Base-by-base conservation (phyloP, 1,140 invertebrate species). In the Drosophila micromelanica region DNA sequence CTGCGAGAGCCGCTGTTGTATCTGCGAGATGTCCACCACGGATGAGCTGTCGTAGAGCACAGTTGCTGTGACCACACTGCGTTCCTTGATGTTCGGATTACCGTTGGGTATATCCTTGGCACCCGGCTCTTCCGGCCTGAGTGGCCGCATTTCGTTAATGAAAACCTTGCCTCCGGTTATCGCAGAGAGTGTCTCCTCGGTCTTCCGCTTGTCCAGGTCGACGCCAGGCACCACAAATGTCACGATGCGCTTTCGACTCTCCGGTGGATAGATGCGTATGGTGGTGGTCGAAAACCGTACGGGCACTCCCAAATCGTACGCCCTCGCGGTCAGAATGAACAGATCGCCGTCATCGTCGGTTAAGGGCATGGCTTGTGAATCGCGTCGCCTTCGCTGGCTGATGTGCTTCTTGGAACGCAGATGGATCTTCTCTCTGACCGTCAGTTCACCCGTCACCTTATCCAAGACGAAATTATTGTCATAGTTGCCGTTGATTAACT, bases 271-370 rank as follows among this genome's bases (percentile, higher is more conserved):
- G 80, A 96, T 92, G 85, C 95, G 93, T 62, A 96, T 94, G 64
- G 93, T 93, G 9, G 95, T 95, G 7, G 94, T 94, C 5, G 94
- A 94, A 59, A 93, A 96, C 65, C 95, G 92, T 79, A 95, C 95
- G 1, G 96, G 97, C 1, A 96, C 94, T 87, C 96, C 96, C 67
- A 96, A 93, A 92, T 97, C 96, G 79, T 96, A 97, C 11, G 96
- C 96, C 82, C 96, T 93, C 17, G 95, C 94, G 37, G 94, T 95
- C 5, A 97, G 91, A 2, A 94, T 93, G 65, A 94, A 95, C 32
- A 95, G 91, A 79, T 94, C 93, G 67, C 92, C 93, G 37, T 94
- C 81, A n/a, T 67, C 93, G 8, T 51, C 92, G 38, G 64, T 57
- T 3, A 52, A 51, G 3, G 59, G 5, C 37, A 46, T 64, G 17